Base-by-base conservation (phyloP, 2,113 vertebrate species). In the Gymnogyps californianus region DNA sequence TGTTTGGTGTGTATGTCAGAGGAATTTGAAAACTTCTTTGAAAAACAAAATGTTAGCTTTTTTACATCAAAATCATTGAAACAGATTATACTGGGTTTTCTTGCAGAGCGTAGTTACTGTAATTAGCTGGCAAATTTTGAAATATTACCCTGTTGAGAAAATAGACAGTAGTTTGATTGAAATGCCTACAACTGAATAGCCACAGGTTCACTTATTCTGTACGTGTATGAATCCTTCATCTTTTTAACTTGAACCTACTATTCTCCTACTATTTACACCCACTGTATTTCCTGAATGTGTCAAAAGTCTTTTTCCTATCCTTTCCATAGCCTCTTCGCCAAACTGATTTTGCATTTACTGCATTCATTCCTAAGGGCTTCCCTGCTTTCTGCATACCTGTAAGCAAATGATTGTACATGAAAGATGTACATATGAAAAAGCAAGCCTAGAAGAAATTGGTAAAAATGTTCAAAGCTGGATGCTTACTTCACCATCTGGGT, bases 141-240 rank as follows among this genome's bases (percentile, higher is more conserved):
- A 38, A 54, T 54, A 52, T 49, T 54, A 52, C 13, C 24, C 11
- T 54, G 12, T 86, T 69, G 26, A 36, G 36, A 82, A 69, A 62
- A 51, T 1, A 46, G 47, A 16, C 7, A 7, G 6, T 26, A 18
- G 29, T 36, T 78, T 0, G 1, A 42, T 1, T 64, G 49, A 86
- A 92, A 62, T 59, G 11, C 13, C n/a, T 69, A 21, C 54, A 59
- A 2, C 16, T 59, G 40, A 62, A 74, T 20, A 83, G 49, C 46
- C 44, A 55, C 13, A 32, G 20, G 28, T 36, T 75, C 18, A 14
- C 8, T 79, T 69, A 58, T 22, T 38, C 55, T 46, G 24, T 16
- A 16, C 0, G 4, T 36, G 16, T 55, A n/a, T 75, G 28, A 82
- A 44, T 79, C 61, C n/a, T 75, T 70, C 12, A 2, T 32, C 32